A percentile compares a stretch with the other conserved stretches of the same genome.
Evolutionary conservation across 2,113 vertebrate genomes (phyloP).

Genomic region (Lasiurus borealis): DNA sequence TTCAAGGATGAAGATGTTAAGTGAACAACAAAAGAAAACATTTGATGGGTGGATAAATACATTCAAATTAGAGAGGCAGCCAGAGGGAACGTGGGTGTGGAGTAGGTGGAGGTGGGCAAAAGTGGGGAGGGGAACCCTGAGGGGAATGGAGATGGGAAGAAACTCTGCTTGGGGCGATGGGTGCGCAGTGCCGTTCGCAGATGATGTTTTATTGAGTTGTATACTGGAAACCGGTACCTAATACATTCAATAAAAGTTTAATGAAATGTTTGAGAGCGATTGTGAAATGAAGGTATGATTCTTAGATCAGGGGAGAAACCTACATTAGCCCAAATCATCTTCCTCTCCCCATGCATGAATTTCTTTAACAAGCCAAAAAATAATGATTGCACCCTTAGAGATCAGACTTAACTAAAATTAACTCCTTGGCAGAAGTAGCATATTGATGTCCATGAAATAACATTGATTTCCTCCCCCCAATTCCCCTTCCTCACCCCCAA

Average conservation of each 20-base stretch:
- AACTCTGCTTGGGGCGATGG: background rate
- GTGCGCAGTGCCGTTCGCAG: background rate
- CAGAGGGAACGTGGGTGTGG: background rate
- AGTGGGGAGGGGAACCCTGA: no score
- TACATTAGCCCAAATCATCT: background rate
- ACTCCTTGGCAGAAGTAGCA: slow-evolving; percentile 61
- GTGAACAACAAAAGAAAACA: slow-evolving; percentile 48
- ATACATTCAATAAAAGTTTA: background rate
- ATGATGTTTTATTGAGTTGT: background rate
- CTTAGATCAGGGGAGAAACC: background rate
- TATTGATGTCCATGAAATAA: slow-evolving; percentile 69
- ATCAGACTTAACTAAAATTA: slow-evolving; percentile 61
- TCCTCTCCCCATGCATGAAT: background rate
- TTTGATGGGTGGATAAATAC: slow-evolving; percentile 28
- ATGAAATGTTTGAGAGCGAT: background rate
- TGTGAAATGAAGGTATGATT: slow-evolving; percentile 42
- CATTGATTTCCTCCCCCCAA: slow-evolving; percentile 14
- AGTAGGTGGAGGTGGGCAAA: background rate
- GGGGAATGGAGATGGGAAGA: background rate
- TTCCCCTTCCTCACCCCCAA: no score
- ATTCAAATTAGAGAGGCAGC: slow-evolving; percentile 11
- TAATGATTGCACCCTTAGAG: slow-evolving; percentile 57
- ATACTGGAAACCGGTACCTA: background rate
- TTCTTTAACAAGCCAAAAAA: slow-evolving; percentile 56
- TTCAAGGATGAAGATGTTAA: slow-evolving; percentile 28